Percentiles rank a stretch among this genome's conserved stretches.
phyloP scores from a whole-genome alignment of 2,113 vertebrate species.

The Murina feae region DNA sequence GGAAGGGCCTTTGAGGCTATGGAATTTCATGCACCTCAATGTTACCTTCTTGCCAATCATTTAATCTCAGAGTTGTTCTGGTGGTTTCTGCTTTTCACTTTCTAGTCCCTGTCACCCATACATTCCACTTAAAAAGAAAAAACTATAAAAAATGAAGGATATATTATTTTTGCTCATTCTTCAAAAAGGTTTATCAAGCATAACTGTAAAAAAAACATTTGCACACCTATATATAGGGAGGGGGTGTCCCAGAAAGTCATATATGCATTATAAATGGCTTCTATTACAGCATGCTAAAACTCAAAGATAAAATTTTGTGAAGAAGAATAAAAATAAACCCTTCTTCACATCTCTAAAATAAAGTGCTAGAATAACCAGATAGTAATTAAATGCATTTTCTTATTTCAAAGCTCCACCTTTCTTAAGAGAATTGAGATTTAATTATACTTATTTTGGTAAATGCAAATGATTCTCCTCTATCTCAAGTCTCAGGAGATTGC shows the following conservation, averaged over 20 bases:
- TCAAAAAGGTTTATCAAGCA: neutral
- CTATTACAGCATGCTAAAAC: neutral
- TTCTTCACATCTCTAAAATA: slow-evolving; percentile 33
- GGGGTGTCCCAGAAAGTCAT: neutral
- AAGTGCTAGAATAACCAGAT: slow-evolving; percentile 7
- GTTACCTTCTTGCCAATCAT: neutral
- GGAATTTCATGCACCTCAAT: neutral
- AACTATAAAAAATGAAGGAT: neutral
- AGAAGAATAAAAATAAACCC: slow-evolving; percentile 26
- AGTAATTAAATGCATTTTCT: slow-evolving; percentile 56
- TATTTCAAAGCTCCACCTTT: slow-evolving; percentile 37
- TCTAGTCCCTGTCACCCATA: neutral
- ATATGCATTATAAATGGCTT: neutral
- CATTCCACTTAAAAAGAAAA: neutral
- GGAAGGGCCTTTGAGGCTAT: neutral
- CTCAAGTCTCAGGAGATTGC: neutral
- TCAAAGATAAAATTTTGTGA: neutral
- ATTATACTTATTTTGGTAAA: slow-evolving; percentile 57
- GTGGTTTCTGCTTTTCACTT: neutral
- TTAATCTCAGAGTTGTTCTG: neutral
- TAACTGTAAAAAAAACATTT: neutral
- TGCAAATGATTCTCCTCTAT: slow-evolving; percentile 32
- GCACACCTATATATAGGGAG: neutral
- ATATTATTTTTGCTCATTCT: neutral
- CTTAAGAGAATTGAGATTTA: slow-evolving; percentile 68